A percentile compares a stretch with the other conserved stretches of the same genome.
Evolutionary conservation across 2,888 invertebrate genomes (phyloP).

Genomic region (Teinopalpus imperialis): DNA sequence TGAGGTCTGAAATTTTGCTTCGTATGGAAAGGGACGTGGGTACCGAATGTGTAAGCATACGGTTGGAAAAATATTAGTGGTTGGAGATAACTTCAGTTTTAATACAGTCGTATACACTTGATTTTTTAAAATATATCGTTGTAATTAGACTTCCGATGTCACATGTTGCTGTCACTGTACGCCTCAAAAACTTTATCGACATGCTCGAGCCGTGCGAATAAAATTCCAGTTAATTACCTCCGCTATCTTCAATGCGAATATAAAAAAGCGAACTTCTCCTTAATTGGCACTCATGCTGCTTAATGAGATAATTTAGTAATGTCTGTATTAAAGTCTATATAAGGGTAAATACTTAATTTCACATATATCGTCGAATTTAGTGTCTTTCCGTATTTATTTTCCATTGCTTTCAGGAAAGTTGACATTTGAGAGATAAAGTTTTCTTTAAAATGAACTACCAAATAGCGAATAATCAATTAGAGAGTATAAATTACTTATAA

Average conservation of each 20-base stretch:
- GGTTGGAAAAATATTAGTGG: constrained; percentile 49
- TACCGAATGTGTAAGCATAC: constrained; percentile 66
- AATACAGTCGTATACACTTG: neutral
- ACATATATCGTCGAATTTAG: constrained; percentile 18
- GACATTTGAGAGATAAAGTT: constrained; percentile 3
- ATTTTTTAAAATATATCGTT: neutral
- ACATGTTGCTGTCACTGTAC: neutral
- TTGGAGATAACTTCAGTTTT: neutral
- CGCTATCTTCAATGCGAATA: constrained; percentile 21
- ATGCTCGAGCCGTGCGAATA: constrained; percentile 16
- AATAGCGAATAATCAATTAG: neutral
- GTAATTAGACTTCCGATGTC: neutral
- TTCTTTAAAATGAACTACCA: neutral
- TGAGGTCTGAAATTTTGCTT: constrained; percentile 61
- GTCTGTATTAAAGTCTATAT: constrained; percentile 24
- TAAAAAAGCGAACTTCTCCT: constrained; percentile 22
- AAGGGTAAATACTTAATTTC: constrained; percentile 19
- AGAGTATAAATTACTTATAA: constrained; percentile 1
- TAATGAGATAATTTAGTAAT: constrained; percentile 20
- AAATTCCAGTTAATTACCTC: constrained; percentile 25
- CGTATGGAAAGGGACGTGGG: constrained; percentile 64
- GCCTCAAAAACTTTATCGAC: constrained; percentile 10
- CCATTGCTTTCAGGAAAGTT: constrained; percentile 16
- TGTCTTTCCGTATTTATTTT: constrained; percentile 6
- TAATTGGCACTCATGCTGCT: constrained; percentile 13